A percentile compares a stretch with the other conserved stretches of the same genome.
Conservation (phyloP, 2,888 invertebrate genomes). For the Escarpia spicata region DNA sequence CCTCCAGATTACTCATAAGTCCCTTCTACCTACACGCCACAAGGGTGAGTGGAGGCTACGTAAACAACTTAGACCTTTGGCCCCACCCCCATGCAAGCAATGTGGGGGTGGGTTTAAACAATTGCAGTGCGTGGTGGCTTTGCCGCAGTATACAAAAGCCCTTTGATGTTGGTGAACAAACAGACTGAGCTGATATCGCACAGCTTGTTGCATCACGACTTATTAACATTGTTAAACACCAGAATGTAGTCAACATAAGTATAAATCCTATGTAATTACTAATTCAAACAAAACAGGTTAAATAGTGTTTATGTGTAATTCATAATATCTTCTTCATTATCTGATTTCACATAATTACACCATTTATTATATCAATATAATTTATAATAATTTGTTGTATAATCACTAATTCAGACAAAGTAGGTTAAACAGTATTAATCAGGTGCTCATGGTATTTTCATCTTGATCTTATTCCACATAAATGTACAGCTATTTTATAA, state of each 20-base stretch:
- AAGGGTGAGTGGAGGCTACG: neutral
- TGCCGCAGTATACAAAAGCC: neutral
- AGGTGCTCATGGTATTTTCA: too few relatives aligned
- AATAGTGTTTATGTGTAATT: neutral
- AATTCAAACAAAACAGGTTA: neutral
- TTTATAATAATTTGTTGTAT: too few relatives aligned
- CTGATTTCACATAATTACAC: neutral
- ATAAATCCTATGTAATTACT: neutral
- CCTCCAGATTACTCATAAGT: neutral
- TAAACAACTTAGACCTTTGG: neutral
- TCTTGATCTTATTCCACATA: neutral
- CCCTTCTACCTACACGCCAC: neutral
- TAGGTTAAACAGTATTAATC: too few relatives aligned
- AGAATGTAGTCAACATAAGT: neutral
- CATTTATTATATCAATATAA: too few relatives aligned
- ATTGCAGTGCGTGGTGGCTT: neutral
- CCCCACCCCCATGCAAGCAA: neutral
- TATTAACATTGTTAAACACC: neutral
- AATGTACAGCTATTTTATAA: neutral
- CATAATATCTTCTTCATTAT: neutral
- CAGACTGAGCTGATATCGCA: neutral
- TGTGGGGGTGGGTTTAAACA: slow-evolving; percentile 1
- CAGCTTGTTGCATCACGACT: neutral
- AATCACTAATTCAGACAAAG: too few relatives aligned
- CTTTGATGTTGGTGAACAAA: neutral